Conservation (phyloP, 2,888 invertebrate genomes). For the Augochlorella aurata region DNA sequence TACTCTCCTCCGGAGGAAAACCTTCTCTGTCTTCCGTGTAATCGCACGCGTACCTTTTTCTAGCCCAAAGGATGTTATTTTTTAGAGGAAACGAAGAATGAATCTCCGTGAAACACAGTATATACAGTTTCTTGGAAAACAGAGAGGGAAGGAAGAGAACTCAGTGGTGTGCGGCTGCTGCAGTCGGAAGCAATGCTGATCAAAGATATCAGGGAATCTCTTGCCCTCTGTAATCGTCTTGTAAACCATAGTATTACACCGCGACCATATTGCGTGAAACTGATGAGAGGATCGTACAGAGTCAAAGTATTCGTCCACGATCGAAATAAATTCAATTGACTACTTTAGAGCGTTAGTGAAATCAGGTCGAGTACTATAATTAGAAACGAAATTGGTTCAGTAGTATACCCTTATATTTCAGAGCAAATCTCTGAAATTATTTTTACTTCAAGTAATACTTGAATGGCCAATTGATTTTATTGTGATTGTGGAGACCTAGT, state of each 20-base stretch:
- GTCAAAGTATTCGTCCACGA: constrained; percentile 48
- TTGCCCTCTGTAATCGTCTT: constrained; percentile 50
- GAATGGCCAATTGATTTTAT: not conserved
- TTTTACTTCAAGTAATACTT: not conserved
- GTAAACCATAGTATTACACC: constrained; percentile 40
- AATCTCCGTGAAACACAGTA: constrained; percentile 18
- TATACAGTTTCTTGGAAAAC: not conserved
- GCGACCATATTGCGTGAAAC: constrained; percentile 32
- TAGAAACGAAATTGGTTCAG: not conserved
- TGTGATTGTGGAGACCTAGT: not conserved
- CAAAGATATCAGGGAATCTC: constrained; percentile 24
- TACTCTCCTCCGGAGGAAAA: not conserved
- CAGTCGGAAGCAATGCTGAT: constrained; percentile 31
- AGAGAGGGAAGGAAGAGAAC: constrained; percentile 9
- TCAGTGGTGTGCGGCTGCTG: constrained; percentile 36
- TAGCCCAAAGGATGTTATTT: constrained; percentile 46
- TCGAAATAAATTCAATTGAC: not conserved
- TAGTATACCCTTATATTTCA: not conserved
- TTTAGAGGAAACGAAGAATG: constrained; percentile 29
- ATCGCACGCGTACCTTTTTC: constrained; percentile 30
- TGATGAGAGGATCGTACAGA: constrained; percentile 17
- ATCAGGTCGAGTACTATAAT: not conserved
- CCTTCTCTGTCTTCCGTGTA: not conserved
- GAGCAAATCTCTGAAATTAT: not conserved
- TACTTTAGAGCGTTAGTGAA: not conserved